Evolutionary conservation across 2,888 invertebrate genomes (phyloP).

Genomic region (Lithodes maja): DNA sequence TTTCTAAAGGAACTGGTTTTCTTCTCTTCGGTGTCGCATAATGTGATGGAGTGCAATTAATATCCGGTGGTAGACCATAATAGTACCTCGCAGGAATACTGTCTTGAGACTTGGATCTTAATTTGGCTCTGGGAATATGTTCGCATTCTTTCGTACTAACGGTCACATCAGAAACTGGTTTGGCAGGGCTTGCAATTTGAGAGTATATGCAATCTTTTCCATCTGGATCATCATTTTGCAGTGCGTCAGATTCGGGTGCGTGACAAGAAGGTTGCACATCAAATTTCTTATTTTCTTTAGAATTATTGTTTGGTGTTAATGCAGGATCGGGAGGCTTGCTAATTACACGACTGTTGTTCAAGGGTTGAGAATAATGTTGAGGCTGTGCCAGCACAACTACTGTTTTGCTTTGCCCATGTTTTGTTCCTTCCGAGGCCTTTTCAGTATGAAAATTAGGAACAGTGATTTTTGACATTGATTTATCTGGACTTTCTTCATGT

Average conservation of each 20-base stretch:
- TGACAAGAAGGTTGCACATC: background rate
- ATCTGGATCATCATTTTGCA: background rate
- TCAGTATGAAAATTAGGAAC: background rate
- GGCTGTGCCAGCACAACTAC: background rate
- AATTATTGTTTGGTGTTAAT: background rate
- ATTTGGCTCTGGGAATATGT: background rate
- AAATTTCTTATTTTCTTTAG: background rate
- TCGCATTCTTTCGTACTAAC: background rate
- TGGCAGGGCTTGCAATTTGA: background rate
- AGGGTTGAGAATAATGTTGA: background rate
- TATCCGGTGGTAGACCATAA: background rate
- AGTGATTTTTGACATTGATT: background rate
- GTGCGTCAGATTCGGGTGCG: background rate
- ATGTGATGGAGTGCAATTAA: background rate
- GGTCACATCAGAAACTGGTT: background rate
- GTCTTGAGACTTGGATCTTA: background rate
- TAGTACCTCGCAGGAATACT: conserved; percentile 1
- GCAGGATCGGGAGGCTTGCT: background rate
- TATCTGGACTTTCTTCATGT: background rate
- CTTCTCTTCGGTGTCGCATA: conserved; percentile 1
- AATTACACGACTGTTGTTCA: background rate
- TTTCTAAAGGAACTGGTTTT: background rate
- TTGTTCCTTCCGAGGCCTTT: background rate
- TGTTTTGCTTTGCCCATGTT: background rate
- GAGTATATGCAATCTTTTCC: background rate